phyloP scores from a whole-genome alignment of 2,888 invertebrate species.

The Synanthedon myopaeformis region DNA sequence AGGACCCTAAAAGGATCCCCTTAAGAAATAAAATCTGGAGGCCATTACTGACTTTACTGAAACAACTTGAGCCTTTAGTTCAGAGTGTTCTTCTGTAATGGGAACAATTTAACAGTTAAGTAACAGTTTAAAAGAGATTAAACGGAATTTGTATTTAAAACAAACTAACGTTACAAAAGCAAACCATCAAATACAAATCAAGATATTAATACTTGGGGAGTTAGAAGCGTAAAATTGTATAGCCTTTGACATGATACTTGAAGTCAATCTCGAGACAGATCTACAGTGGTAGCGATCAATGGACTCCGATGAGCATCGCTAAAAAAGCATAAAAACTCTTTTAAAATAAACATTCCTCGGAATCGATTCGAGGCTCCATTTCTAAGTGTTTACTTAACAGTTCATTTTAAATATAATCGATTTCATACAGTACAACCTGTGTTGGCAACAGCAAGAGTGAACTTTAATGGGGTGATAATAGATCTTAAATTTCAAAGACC shows the following conservation, averaged over 20 bases:
- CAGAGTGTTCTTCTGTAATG: too few relatives aligned
- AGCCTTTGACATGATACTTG: conserved; percentile 37
- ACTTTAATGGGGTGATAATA: background rate
- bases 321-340: conserved; percentile 54
- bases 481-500: background rate
- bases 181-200: conserved; percentile 14
- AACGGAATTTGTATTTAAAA: background rate
- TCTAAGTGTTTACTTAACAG: conserved; percentile 63
- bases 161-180: conserved; percentile 9
- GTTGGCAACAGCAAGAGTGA: background rate
- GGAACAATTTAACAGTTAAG: background rate
- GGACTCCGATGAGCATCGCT: conserved; percentile 42
- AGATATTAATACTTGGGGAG: conserved; percentile 24
- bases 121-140: background rate
- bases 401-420: conserved; percentile 56
- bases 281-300: conserved; percentile 32
- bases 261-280: conserved; percentile 32
- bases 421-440: conserved; percentile 23
- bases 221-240: conserved; percentile 27
- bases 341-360: conserved; percentile 57
- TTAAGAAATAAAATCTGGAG: too few relatives aligned
- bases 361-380: conserved; percentile 56
- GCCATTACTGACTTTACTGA: too few relatives aligned
- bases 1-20: too few relatives aligned
- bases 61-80: too few relatives aligned